Conservation (phyloP, 2,888 invertebrate species). For the Apodemia mormo region DNA sequence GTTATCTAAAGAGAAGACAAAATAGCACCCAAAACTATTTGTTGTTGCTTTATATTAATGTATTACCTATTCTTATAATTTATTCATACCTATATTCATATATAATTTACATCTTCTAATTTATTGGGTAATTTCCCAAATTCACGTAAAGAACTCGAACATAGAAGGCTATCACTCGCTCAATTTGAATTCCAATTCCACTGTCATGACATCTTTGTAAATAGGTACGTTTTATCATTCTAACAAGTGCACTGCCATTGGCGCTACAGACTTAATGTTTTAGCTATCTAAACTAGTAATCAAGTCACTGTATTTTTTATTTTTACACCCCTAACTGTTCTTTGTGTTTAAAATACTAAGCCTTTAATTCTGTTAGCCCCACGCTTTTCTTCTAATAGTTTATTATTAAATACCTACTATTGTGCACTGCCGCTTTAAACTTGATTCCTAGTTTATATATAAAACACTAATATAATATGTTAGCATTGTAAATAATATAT, state of each 20-base stretch:
- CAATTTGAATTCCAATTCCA: conserved; percentile 43
- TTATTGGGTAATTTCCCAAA: conserved; percentile 40
- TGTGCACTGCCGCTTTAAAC: not conserved
- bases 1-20: too few species aligned
- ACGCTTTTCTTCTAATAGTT: not conserved
- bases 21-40: too few species aligned
- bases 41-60: too few species aligned
- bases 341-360: not conserved
- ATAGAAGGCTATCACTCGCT: conserved; percentile 61
- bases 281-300: conserved; percentile 8
- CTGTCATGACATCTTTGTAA: conserved; percentile 24
- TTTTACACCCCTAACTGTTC: not conserved
- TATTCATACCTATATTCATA: too few species aligned
- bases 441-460: conserved; percentile 5
- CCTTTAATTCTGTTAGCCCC: not conserved
- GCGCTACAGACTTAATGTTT: not conserved
- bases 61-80: too few species aligned
- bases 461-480: conserved; percentile 5
- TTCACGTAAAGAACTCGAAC: conserved; percentile 65
- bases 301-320: not conserved
- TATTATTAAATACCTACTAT: not conserved
- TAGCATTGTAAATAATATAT: conserved; percentile 39
- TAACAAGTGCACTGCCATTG: conserved; percentile 8
- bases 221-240: conserved; percentile 18
- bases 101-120: too few species aligned